phyloP scores from a whole-genome alignment of 2,113 vertebrate genomes.

The Phoenicopterus ruber region DNA sequence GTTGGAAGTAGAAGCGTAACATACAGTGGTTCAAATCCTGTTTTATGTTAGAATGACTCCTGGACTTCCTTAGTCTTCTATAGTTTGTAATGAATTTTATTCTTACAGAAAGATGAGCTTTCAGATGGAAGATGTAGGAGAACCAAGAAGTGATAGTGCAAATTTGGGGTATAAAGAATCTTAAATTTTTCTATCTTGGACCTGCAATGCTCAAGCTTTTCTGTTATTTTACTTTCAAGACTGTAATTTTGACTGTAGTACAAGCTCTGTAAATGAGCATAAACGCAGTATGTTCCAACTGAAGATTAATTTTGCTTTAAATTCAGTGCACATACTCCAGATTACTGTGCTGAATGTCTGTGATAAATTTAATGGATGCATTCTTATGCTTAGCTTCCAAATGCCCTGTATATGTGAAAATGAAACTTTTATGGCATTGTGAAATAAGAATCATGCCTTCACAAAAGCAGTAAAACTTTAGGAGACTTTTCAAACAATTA shows the following conservation, averaged over 20 bases:
- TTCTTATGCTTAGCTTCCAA: neutral
- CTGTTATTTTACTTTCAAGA: neutral
- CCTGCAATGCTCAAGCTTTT: neutral
- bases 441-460: neutral
- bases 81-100: neutral
- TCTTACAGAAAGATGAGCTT: neutral
- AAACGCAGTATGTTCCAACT: neutral
- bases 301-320: neutral
- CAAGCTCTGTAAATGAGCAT: neutral
- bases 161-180: neutral
- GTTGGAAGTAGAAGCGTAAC: neutral
- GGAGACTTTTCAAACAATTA: neutral
- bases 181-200: neutral
- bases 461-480: neutral
- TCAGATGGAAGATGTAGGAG: neutral
- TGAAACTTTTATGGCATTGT: neutral
- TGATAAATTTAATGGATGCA: neutral
- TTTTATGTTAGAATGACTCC: neutral
- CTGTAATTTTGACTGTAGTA: neutral
- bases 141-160: neutral
- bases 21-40: neutral
- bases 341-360: neutral
- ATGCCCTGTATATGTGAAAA: neutral
- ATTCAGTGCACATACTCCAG: neutral
- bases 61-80: neutral